These are phyloP conservation scores for Trematomus loennbergii DNA, from an alignment of 2,113 vertebrate species.

Conservation along the genomic window DNA sequence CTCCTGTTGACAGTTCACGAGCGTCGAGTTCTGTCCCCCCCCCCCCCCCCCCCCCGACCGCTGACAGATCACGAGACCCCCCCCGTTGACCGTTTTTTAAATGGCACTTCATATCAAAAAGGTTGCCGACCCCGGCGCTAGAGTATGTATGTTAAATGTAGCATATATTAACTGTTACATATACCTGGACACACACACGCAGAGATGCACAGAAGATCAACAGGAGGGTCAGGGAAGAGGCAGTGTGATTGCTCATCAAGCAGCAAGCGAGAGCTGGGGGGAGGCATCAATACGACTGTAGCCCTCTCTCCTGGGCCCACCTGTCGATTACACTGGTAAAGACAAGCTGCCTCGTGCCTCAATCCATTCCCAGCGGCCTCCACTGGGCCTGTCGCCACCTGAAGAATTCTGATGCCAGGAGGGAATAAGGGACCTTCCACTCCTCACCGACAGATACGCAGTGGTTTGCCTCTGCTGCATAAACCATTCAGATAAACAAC, in stretches of 20 bases:
- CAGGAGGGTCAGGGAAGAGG: slow-evolving; percentile 50
- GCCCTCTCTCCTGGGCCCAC: slow-evolving; percentile 74
- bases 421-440: slow-evolving; percentile 73
- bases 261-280: slow-evolving; percentile 52
- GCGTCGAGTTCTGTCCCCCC: too few species aligned
- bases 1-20: too few species aligned
- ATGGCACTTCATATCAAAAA: too few species aligned
- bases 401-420: slow-evolving; percentile 74
- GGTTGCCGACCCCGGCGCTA: too few species aligned
- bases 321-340: slow-evolving; percentile 78
- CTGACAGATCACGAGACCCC: too few species aligned
- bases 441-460: slow-evolving; percentile 48
- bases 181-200: neutral
- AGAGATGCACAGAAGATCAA: slow-evolving; percentile 41
- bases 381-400: slow-evolving; percentile 62
- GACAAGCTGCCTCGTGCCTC: slow-evolving; percentile 74
- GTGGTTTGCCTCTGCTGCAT: slow-evolving; percentile 64
- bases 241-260: slow-evolving; percentile 71
- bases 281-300: slow-evolving; percentile 66
- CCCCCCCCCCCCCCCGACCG: too few species aligned
- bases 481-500: slow-evolving; percentile 69
- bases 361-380: slow-evolving; percentile 71
- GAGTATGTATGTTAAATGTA: neutral
- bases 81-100: too few species aligned
- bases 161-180: neutral